Evolutionary conservation across 64 coral and sea anemone genomes (phyloP), one percentile per base, ranked within the genome.

Genomic region (Actinia tenebrosa): DNA sequence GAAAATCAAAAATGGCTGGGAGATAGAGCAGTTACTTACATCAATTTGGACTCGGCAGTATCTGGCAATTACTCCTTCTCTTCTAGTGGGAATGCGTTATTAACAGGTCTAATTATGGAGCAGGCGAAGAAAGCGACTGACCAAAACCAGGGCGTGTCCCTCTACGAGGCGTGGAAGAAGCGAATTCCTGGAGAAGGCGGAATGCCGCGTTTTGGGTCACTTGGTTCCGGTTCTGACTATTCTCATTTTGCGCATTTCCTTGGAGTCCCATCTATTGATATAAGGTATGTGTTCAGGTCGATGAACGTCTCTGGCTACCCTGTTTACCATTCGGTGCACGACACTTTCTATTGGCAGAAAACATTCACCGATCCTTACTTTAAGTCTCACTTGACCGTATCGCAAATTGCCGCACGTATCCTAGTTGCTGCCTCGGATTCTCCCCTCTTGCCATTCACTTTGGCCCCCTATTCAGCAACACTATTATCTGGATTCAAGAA

Each of bases 251-350:
- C 87, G 81, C 92, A 98, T 82, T 98, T 92, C 62, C 68, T 86
- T 25, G 95, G 95, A 3, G 88, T 98, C 9, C 92, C 95, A 18
- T 86, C 86, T 60, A 50, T 98, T 30, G 95, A 98, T 22, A 22
- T 94, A 16, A 78, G 87, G 11, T 98, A 98, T 26, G 61, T 42
- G 80, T 91, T 91, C 53, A 64, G 54, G 5, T 90, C 88, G 20
- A 83, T 64, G 89, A 84, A 87, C 19, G 85, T 88, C 7, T 83
- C 62, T 16, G 80, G 61, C 25, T 84, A 88, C 27, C 95, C 95
- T 79, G 89, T 98, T 72, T 98, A 98, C 54, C 95, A 98, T 71
- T 89, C 95, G 0, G 92, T 94, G 18, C 92, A 98, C 59, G 95
- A 98, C 44, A 98, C 95, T 1, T 98, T 94, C 64, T 94, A 98